Base-by-base conservation (phyloP, 2,888 invertebrate species). In the Lasioglossum pauxillum region DNA sequence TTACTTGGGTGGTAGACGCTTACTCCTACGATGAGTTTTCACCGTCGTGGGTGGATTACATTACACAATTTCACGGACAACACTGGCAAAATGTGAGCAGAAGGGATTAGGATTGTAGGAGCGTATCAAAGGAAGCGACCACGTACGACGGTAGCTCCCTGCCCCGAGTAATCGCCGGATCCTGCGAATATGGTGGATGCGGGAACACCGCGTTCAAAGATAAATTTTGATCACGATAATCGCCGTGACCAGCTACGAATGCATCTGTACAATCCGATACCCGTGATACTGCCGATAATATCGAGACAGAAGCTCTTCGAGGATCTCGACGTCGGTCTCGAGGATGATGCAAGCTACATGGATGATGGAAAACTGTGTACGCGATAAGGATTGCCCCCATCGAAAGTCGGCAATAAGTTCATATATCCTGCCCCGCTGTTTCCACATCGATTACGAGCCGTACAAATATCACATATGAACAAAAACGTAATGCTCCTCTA, bases 91-190 rank as follows among this genome's bases (percentile, higher is more conserved):
- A 80, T 78, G 75, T 57, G 79, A 83, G 80, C 87, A 73, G 71
- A 60, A 75, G 77, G 87, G 87, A 87, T 87, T 87, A 87, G 87
- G 78, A 71, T 87, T 77, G 83, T 75, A 72, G 80, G 19, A 44
- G 71, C 23, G 75, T 83, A 78, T 78, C 87, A 87, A 87, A 87
- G 87, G 87, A 78, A 87, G 74, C 87, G 79, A 41, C 86, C 74
- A 71, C 72, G 72, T 57, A 60, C 46, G 23, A 75, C 74, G 71
- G 87, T 80, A 87, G 87, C 83, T 49, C 16, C 38, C 19, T 23
- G 46, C 35, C 19, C 60, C 80, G 41, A 75, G 87, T 87, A 83
- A 87, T 87, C 83, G 87, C 78, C 64, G 87, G 35, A 79, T 27
- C 57, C 78, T 76, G 86, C 69, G 53, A 82, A 79, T 71, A 69